phyloP scores from a whole-genome alignment of 2,797 vertebrate species.

The Myiothlypis coronata region DNA sequence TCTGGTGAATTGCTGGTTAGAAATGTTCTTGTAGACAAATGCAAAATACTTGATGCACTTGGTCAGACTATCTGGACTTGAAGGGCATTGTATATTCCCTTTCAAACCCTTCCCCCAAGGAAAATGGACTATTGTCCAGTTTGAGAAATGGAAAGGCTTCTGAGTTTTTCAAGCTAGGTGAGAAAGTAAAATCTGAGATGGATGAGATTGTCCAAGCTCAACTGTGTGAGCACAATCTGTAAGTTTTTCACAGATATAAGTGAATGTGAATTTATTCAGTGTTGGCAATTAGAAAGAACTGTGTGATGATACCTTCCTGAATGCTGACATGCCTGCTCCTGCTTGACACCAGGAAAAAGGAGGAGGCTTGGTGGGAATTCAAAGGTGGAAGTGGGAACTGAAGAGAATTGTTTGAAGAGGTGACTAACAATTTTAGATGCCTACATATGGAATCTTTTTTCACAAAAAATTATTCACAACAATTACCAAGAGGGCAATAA shows the following conservation, averaged over 20 bases:
- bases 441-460: not conserved
- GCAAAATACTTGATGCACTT: not conserved
- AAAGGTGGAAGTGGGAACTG: not conserved
- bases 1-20: not conserved
- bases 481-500: not conserved
- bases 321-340: not conserved
- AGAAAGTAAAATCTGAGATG: not conserved
- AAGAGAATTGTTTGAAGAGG: not conserved
- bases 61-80: not conserved
- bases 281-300: not conserved
- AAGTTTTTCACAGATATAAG: not conserved
- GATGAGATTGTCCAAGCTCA: not conserved
- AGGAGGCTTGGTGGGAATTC: not conserved
- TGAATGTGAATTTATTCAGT: slow-evolving; percentile 28
- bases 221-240: not conserved
- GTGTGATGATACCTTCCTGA: not conserved
- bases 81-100: not conserved
- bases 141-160: not conserved
- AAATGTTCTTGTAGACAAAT: not conserved
- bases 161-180: not conserved
- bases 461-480: not conserved
- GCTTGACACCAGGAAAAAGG: not conserved
- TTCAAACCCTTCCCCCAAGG: not conserved
- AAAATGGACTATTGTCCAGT: not conserved
- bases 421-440: not conserved